Conservation (phyloP, 2,113 vertebrate species). For the Chamaetylas fuelleborni region DNA sequence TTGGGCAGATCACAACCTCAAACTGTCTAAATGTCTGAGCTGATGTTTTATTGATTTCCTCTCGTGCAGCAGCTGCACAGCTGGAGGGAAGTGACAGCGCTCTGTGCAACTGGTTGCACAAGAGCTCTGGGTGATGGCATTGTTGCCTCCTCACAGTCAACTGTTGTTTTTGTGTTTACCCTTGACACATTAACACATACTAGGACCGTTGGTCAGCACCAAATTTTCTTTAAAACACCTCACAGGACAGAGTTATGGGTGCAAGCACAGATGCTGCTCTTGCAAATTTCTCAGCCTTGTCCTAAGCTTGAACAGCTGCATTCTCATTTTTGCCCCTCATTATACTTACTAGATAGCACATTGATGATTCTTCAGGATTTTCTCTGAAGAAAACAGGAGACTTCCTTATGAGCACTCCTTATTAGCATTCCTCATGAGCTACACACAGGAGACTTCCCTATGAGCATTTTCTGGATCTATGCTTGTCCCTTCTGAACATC, state of each 20-base stretch:
- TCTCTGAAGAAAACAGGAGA: background rate
- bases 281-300: background rate
- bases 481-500: background rate
- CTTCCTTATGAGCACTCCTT: background rate
- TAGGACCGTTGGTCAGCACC: background rate
- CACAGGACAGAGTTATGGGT: background rate
- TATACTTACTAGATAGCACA: background rate
- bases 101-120: background rate
- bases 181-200: background rate
- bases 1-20: background rate
- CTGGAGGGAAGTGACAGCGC: background rate
- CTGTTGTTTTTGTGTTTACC: background rate
- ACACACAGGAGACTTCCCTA: background rate
- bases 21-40: background rate
- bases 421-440: background rate
- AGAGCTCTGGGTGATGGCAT: background rate
- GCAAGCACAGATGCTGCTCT: background rate
- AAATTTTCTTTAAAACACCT: background rate
- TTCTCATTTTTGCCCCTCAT: rapidly evolving
- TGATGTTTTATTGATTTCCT: slow-evolving; percentile 1
- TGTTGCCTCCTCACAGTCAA: background rate
- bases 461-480: background rate
- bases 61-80: background rate
- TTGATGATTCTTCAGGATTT: background rate
- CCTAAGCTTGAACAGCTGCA: background rate